Percentiles rank a stretch among this genome's conserved stretches.
Conservation (phyloP, 2,888 invertebrate species). For the Eurytoma californica region DNA sequence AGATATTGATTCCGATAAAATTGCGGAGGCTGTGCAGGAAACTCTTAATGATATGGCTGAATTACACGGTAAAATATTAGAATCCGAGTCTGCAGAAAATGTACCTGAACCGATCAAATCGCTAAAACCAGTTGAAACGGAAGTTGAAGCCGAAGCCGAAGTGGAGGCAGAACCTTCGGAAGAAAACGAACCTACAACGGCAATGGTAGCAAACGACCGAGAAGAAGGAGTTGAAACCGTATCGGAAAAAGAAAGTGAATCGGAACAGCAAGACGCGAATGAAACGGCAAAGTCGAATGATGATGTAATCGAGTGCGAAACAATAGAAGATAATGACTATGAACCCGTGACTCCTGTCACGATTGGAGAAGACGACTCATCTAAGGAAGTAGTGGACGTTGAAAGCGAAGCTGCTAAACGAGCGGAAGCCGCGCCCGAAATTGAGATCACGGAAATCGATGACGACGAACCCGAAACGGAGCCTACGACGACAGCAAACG, state of each 20-base stretch:
- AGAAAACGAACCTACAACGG: not conserved
- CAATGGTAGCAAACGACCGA: conserved; percentile 5
- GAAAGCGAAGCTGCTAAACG: conserved; percentile 25
- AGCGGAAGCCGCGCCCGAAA: conserved; percentile 36
- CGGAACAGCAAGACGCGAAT: conserved; percentile 2
- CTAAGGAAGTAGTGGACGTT: conserved; percentile 21
- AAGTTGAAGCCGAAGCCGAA: conserved; percentile 9
- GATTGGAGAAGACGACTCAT: conserved; percentile 6
- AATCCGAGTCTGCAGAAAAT: conserved; percentile 21
- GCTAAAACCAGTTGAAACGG: not conserved
- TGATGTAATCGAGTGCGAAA: conserved; percentile 26
- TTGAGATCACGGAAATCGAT: conserved; percentile 37
- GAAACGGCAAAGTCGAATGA: not conserved
- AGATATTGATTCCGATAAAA: conserved; percentile 36
- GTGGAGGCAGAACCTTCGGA: conserved; percentile 1
- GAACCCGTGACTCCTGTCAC: conserved; percentile 15
- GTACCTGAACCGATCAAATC: conserved; percentile 15
- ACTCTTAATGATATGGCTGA: conserved; percentile 51
- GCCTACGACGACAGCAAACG: not conserved
- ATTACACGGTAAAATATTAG: conserved; percentile 42
- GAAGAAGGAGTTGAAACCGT: not conserved
- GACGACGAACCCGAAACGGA: conserved; percentile 15
- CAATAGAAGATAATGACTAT: not conserved
- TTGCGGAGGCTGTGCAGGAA: conserved; percentile 50
- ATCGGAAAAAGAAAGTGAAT: not conserved